phyloP scores from a whole-genome alignment of 2,888 invertebrate species.

The Homarus gammarus region DNA sequence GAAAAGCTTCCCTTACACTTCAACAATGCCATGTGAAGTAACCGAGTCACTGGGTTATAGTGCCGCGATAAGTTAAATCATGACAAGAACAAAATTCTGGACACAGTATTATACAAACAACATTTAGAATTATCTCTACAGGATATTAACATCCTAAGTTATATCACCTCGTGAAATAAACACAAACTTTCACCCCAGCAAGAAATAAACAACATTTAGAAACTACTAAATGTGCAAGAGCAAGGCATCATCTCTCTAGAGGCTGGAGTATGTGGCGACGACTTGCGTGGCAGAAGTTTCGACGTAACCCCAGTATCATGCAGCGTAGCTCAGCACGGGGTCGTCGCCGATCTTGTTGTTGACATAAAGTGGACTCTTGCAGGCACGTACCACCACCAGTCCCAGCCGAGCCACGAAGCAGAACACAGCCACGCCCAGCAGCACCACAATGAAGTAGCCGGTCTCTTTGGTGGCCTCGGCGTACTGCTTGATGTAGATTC shows the following conservation, averaged over 20 bases:
- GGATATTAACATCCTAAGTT: background rate
- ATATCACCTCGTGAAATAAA: too few relatives aligned
- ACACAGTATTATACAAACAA: too few relatives aligned
- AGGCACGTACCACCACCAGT: slow-evolving; percentile 60
- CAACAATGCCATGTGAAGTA: too few relatives aligned
- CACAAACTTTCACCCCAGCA: background rate
- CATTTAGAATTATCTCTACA: background rate
- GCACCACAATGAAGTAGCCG: slow-evolving; percentile 65
- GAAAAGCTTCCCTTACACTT: too few relatives aligned
- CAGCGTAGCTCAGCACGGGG: slow-evolving; percentile 69
- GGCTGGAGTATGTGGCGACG: slow-evolving; percentile 64
- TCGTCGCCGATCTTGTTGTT: slow-evolving; percentile 74
- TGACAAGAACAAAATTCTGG: too few relatives aligned
- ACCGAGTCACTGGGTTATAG: too few relatives aligned
- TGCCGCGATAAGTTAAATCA: too few relatives aligned
- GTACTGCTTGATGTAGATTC: slow-evolving; percentile 63
- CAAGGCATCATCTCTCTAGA: slow-evolving; percentile 6
- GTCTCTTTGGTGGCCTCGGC: slow-evolving; percentile 38
- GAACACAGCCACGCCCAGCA: slow-evolving; percentile 67
- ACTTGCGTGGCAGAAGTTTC: slow-evolving; percentile 50
- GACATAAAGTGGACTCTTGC: slow-evolving; percentile 67
- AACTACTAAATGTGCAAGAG: background rate
- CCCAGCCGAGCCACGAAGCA: slow-evolving; percentile 65
- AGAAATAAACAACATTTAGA: background rate
- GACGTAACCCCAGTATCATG: slow-evolving; percentile 71